These are phyloP conservation scores for Phylloscopus trochiloides DNA, from an alignment of 2,113 vertebrate species.

Conservation along the genomic window DNA sequence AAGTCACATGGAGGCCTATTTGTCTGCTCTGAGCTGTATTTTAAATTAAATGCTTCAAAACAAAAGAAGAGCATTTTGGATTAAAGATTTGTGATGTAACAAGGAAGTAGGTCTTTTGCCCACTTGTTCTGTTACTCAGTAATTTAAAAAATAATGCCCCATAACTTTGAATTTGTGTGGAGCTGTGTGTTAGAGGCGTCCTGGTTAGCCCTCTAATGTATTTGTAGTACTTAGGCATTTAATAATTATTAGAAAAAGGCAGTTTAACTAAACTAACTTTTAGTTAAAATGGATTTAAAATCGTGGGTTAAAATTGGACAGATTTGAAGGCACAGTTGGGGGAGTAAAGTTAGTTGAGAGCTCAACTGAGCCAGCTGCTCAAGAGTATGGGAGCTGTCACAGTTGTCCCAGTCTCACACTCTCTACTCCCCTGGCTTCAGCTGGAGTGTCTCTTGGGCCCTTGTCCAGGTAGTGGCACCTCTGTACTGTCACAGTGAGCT, in stretches of 20 bases:
- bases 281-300: neutral
- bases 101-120: neutral
- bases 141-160: neutral
- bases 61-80: neutral
- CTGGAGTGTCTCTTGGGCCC: neutral
- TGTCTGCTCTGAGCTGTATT: neutral
- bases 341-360: neutral
- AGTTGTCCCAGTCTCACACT: neutral
- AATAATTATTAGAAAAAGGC: neutral
- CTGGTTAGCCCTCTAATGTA: neutral
- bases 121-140: neutral
- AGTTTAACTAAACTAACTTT: neutral
- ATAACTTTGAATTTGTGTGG: neutral
- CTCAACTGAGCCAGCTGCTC: neutral
- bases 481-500: neutral
- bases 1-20: neutral
- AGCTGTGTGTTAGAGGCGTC: neutral
- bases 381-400: accelerated
- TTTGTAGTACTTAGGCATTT: neutral
- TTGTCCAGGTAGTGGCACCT: neutral
- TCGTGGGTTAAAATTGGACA: accelerated
- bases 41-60: neutral
- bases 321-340: neutral
- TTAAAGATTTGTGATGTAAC: neutral
- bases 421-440: neutral